Percentiles rank a stretch among this genome's conserved stretches.
Evolutionary conservation across 2,113 vertebrate species (phyloP).

Genomic region (Hippocampus mohnikei): DNA sequence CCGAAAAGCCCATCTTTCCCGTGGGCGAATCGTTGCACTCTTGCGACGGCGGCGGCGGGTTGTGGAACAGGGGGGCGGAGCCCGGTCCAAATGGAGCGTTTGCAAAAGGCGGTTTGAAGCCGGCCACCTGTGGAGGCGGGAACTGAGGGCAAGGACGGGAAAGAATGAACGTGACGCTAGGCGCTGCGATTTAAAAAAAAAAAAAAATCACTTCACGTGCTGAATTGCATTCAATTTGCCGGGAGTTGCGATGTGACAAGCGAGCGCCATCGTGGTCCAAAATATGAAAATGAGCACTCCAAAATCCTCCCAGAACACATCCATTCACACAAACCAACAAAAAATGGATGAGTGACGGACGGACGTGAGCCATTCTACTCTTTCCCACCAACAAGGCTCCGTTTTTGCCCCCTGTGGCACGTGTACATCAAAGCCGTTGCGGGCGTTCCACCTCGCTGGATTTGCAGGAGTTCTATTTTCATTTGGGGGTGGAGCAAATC

Average conservation of each 20-base stretch:
- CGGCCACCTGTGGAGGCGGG: constrained; percentile 62
- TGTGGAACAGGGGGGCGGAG: constrained; percentile 76
- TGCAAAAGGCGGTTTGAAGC: constrained; percentile 82
- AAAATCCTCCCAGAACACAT: no score
- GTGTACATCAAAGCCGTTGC: no score
- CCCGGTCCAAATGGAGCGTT: constrained; percentile 76
- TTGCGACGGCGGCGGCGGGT: constrained; percentile 71
- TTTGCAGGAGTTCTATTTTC: no score
- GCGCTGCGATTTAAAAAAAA: no score
- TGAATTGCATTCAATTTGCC: neutral
- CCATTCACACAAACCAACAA: neutral
- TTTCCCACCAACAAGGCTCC: no score
- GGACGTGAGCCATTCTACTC: no score
- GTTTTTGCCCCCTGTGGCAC: no score
- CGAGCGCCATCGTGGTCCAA: no score
- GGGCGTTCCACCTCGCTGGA: no score
- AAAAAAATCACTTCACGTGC: neutral
- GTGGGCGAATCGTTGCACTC: constrained; percentile 78
- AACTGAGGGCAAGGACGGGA: neutral
- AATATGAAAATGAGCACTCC: no score
- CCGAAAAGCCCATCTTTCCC: constrained; percentile 77
- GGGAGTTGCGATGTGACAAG: no score
- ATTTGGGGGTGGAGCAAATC: neutral
- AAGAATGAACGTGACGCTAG: neutral
- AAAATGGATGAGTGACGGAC: no score